These are phyloP conservation scores for Planococcus citri DNA, from an alignment of 1,140 invertebrate species.

Conservation along the genomic window DNA sequence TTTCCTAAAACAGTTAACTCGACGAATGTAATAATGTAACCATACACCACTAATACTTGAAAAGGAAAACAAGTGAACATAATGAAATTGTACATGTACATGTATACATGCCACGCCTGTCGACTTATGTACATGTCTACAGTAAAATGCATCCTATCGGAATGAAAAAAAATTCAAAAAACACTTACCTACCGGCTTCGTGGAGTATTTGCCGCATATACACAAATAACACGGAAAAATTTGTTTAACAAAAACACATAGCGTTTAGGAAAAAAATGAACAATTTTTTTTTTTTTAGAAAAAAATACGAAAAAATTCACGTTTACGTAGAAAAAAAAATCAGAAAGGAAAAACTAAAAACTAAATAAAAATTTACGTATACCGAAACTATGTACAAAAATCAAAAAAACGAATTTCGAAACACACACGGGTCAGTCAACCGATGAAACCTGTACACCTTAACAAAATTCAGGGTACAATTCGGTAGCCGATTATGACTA, in stretches of 20 bases:
- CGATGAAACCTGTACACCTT: slow-evolving; percentile 6
- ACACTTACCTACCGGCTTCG: background rate
- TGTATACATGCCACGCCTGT: background rate
- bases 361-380: slow-evolving; percentile 9
- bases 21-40: background rate
- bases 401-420: background rate
- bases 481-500: slow-evolving; percentile 13
- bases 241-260: background rate
- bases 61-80: slow-evolving; percentile 3
- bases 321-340: background rate
- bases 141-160: background rate
- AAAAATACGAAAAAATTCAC: background rate
- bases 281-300: background rate
- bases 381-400: slow-evolving; percentile 13
- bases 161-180: background rate
- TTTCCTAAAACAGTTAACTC: background rate
- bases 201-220: background rate
- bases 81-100: background rate
- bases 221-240: background rate
- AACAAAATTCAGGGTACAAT: slow-evolving; percentile 10
- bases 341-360: background rate
- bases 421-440: slow-evolving; percentile 17
- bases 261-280: background rate
- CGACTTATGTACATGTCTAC: too few species aligned
- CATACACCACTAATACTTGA: background rate